Percentiles rank a stretch among this genome's conserved stretches.
These are phyloP conservation scores for Gila orcuttii DNA, from an alignment of 2,113 vertebrate genomes.

Conservation along the genomic window DNA sequence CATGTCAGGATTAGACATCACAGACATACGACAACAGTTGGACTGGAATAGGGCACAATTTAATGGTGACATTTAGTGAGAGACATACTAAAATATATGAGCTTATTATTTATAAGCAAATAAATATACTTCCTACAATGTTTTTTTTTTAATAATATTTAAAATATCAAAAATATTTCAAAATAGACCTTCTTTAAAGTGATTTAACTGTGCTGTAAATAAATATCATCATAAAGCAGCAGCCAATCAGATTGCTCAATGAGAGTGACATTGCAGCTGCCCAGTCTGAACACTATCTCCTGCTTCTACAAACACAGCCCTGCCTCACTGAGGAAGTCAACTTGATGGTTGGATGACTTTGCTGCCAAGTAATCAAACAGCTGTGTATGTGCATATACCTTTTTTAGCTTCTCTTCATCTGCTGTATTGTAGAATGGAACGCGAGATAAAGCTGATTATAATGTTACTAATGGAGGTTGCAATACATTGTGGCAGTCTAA, in stretches of 20 bases:
- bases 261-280: neutral
- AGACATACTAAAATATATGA: neutral
- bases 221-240: neutral
- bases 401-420: slow-evolving; percentile 5
- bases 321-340: slow-evolving; percentile 53
- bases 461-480: neutral
- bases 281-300: neutral
- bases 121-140: neutral
- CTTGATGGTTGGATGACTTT: slow-evolving; percentile 60
- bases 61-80: neutral
- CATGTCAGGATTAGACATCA: slow-evolving; percentile 26
- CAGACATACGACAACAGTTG: slow-evolving; percentile 7
- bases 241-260: neutral
- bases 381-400: slow-evolving; percentile 25
- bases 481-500: neutral
- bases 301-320: slow-evolving; percentile 29
- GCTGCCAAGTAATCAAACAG: slow-evolving; percentile 49
- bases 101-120: neutral
- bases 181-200: neutral
- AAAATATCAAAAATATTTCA: neutral
- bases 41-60: neutral
- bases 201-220: neutral
- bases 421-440: slow-evolving; percentile 3
- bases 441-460: neutral
- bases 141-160: neutral